A percentile compares a stretch with the other conserved stretches of the same genome.
Evolutionary conservation across 2,797 vertebrate species (phyloP).

Genomic region (Sternarchorhynchus goeldii): DNA sequence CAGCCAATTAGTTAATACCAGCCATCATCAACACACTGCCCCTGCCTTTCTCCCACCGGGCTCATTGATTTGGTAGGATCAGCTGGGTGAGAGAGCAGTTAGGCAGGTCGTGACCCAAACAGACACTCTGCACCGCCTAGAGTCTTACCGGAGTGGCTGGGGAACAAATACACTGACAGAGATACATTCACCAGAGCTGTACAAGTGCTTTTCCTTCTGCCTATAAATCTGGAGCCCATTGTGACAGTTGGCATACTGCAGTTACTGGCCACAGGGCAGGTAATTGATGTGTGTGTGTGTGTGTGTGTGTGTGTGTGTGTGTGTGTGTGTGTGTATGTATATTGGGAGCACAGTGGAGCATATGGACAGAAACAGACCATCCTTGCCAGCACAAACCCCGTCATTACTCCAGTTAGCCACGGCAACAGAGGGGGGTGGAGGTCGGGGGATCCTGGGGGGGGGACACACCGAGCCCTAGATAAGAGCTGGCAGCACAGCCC

Average conservation of each 20-base stretch:
- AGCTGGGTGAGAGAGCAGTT: constrained; percentile 59
- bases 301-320: constrained; percentile 10
- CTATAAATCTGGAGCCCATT: no score
- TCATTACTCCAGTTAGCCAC: constrained; percentile 33
- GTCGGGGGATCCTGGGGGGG: constrained; percentile 17
- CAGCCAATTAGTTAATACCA: constrained; percentile 51
- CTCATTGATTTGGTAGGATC: constrained; percentile 60
- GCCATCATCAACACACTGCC: constrained; percentile 31
- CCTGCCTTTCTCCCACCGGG: constrained; percentile 53
- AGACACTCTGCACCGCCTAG: constrained; percentile 61
- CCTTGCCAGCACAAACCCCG: constrained; percentile 13
- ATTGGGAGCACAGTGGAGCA: background rate
- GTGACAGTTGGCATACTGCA: constrained; percentile 52
- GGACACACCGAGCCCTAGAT: constrained; percentile 29
- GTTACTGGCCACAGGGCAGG: constrained; percentile 59
- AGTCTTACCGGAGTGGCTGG: constrained; percentile 33
- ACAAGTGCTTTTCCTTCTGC: no score
- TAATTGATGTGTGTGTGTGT: constrained; percentile 30
- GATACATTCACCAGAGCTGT: no score
- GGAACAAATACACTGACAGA: background rate
- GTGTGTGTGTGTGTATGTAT: constrained; percentile 9
- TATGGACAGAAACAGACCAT: constrained; percentile 16
- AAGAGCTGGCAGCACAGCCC: background rate
- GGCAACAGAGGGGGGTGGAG: background rate
- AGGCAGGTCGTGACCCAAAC: constrained; percentile 51